A percentile compares a stretch with the other conserved stretches of the same genome.
Conservation (phyloP, 2,797 vertebrate species). For the Danio choprae region DNA sequence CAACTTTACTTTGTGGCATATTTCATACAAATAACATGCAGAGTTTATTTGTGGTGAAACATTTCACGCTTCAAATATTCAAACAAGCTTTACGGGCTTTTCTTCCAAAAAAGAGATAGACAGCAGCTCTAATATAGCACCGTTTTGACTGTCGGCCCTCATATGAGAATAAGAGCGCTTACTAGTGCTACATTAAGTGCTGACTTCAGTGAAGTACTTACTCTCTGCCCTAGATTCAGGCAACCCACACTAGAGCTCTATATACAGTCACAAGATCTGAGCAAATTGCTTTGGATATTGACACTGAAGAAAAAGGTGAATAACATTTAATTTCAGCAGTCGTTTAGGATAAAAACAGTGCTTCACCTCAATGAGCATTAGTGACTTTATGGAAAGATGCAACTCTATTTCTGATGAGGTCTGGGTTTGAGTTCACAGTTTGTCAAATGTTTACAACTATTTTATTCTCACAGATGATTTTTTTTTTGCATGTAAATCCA, state of each 20-base stretch:
- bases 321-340: constrained; percentile 13
- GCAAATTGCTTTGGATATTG: constrained; percentile 26
- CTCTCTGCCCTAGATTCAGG: constrained; percentile 49
- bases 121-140: constrained; percentile 35
- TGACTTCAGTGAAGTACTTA: constrained; percentile 48
- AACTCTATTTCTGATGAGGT: constrained; percentile 7
- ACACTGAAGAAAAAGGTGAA: constrained; percentile 18
- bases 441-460: constrained; percentile 21
- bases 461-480: constrained; percentile 9
- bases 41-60: constrained; percentile 14
- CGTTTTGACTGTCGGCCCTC: constrained; percentile 39
- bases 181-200: constrained; percentile 41
- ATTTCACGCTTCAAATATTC: constrained; percentile 14
- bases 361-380: constrained; percentile 29
- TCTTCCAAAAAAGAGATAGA: constrained; percentile 31
- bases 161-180: constrained; percentile 40
- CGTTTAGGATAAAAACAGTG: constrained; percentile 35
- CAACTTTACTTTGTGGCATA: not conserved
- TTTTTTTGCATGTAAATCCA: constrained; percentile 12
- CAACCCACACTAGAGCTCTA: constrained; percentile 43
- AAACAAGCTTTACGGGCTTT: constrained; percentile 14
- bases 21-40: not conserved
- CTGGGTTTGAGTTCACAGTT: constrained; percentile 22
- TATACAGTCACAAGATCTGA: constrained; percentile 29
- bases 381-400: not conserved